A percentile compares a stretch with the other conserved stretches of the same genome.
Evolutionary conservation across 2,888 invertebrate genomes (phyloP).

Genomic region (Margaritifera margaritifera): DNA sequence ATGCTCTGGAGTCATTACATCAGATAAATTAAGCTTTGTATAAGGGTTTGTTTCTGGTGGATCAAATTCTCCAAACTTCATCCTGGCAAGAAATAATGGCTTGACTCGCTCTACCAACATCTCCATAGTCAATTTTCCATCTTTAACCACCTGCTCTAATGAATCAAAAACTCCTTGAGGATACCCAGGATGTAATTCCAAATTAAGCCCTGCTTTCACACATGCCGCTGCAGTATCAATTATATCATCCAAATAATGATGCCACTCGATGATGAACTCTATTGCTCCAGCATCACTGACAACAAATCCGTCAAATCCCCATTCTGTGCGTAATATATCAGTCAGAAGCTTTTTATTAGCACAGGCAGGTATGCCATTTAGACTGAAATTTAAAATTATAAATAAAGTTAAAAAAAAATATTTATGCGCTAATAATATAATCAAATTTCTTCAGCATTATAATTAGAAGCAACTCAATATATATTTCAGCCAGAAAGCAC

Average conservation of each 20-base stretch:
- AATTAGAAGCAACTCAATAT: too few species aligned
- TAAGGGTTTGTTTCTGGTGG: conserved; percentile 50
- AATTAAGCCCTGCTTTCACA: conserved; percentile 54
- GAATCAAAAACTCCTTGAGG: conserved; percentile 38
- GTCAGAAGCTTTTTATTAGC: conserved; percentile 56
- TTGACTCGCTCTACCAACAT: conserved; percentile 18
- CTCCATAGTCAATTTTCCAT: conserved; percentile 19
- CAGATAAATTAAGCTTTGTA: conserved; percentile 29
- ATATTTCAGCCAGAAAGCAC: too few species aligned
- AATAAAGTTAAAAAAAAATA: not conserved
- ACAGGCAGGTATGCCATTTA: conserved; percentile 65
- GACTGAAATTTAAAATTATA: conserved; percentile 31
- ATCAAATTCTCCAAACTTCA: conserved; percentile 41
- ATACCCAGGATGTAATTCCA: conserved; percentile 47
- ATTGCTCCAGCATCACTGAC: conserved; percentile 62
- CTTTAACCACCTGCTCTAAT: conserved; percentile 25
- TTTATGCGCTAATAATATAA: too few species aligned
- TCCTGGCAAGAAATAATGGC: conserved; percentile 31
- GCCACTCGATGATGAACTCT: conserved; percentile 41
- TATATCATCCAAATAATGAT: conserved; percentile 38
- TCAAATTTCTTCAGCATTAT: too few species aligned
- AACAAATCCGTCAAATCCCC: conserved; percentile 63
- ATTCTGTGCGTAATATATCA: conserved; percentile 52
- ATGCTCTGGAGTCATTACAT: conserved; percentile 43
- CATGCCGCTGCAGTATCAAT: conserved; percentile 41